A percentile compares a stretch with the other conserved stretches of the same genome.
Evolutionary conservation across 2,113 vertebrate genomes (phyloP).

Genomic region (Vimba vimba): DNA sequence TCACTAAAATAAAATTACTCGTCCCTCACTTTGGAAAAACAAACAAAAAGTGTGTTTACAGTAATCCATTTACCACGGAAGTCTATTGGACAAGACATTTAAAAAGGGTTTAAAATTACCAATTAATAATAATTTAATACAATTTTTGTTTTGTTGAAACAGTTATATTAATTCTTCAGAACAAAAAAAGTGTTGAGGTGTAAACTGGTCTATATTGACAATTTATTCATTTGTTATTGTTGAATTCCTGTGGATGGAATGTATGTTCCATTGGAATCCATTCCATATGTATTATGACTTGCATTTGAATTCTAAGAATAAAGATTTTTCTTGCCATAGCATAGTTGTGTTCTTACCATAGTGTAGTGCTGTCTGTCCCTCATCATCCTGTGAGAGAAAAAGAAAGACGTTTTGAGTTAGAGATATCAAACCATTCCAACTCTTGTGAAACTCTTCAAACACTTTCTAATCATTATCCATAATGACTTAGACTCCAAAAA

Average conservation of each 20-base stretch:
- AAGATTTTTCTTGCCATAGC: not conserved
- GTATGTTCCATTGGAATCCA: too few species aligned
- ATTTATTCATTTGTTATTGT: too few species aligned
- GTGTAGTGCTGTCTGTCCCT: conserved; percentile 97
- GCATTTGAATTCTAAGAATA: not conserved
- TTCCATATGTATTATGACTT: too few species aligned
- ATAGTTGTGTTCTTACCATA: conserved; percentile 85
- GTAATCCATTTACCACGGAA: not conserved
- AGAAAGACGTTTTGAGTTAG: conserved; percentile 60
- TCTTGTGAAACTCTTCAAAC: conserved; percentile 18
- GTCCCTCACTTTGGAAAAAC: not conserved
- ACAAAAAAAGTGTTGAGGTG: too few species aligned
- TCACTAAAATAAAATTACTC: not conserved
- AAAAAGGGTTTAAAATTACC: too few species aligned
- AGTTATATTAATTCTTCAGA: too few species aligned
- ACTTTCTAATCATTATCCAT: conserved; percentile 24
- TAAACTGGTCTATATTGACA: too few species aligned
- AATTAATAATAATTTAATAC: too few species aligned
- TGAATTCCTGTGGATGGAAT: too few species aligned
- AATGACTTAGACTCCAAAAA: not conserved
- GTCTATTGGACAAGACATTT: too few species aligned
- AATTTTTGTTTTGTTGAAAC: too few species aligned
- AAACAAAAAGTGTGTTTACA: not conserved
- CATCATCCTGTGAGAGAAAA: conserved; percentile 85
- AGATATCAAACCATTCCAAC: not conserved